Percentiles rank a stretch among this genome's conserved stretches.
Conservation (phyloP, 1,140 invertebrate species). For the Heterodera schachtii region DNA sequence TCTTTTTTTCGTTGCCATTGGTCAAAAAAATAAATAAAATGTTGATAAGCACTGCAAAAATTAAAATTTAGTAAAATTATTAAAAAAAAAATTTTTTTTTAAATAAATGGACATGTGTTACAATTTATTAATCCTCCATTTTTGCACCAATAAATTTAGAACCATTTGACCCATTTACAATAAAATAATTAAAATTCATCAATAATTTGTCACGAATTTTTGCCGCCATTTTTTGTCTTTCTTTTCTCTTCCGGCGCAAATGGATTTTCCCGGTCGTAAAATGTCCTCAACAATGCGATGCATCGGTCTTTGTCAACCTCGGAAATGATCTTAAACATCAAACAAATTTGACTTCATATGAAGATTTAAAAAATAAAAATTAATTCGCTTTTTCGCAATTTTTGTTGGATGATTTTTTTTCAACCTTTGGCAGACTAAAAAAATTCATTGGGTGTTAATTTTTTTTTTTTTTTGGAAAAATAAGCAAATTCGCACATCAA, state of each 20-base stretch:
- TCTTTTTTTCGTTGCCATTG: not conserved
- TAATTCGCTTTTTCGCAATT: too few relatives aligned
- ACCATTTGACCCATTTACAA: too few relatives aligned
- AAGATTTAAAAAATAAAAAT: too few relatives aligned
- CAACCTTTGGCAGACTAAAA: too few relatives aligned
- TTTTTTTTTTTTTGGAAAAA: too few relatives aligned
- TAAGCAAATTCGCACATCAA: slow-evolving; percentile 19
- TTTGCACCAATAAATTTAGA: not conserved
- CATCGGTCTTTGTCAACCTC: slow-evolving; percentile 44
- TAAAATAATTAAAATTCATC: not conserved
- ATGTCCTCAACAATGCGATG: slow-evolving; percentile 39
- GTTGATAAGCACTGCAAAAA: not conserved
- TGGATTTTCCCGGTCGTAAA: slow-evolving; percentile 50
- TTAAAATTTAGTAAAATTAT: not conserved
- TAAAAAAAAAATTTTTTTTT: slow-evolving; percentile 1
- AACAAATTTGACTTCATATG: too few relatives aligned
- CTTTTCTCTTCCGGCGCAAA: slow-evolving; percentile 52
- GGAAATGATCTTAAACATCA: slow-evolving; percentile 32
- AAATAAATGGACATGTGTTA: not conserved
- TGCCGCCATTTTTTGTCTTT: slow-evolving; percentile 32
- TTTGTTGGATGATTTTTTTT: too few relatives aligned
- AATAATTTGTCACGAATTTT: not conserved
- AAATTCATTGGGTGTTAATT: not conserved
- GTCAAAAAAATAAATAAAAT: not conserved
- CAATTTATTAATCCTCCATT: not conserved